Base-by-base conservation (phyloP, 2,797 vertebrate species). In the Phoeniculus purpureus region DNA sequence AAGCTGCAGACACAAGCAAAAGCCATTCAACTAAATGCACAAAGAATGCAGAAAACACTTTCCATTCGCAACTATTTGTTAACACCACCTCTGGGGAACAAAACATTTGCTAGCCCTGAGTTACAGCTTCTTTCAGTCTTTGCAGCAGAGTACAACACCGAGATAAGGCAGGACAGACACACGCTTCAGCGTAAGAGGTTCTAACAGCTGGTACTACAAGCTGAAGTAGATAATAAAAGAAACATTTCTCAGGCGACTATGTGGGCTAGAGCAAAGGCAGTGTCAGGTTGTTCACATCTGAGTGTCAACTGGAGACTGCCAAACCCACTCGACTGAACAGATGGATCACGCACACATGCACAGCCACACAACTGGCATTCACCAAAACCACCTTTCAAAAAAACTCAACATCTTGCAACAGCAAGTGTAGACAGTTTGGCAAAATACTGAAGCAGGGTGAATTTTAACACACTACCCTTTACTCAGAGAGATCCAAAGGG, bases 211-310 rank as follows among this genome's bases (percentile, higher is more conserved):
- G 60, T 62, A 56, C 83, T 79, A 90, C 70, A 81, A 67, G 76
- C 92, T 81, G 89, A 60, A 84, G 82, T 5, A 91, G 79, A 76
- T 73, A 91, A 87, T 37, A 72, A 59, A 64, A 84, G 74, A 45
- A 81, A 85, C 29, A 65, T 59, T 92, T 85, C 91, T 94, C 83
- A 74, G 92, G 91, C 91, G 78, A 77, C 10, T 81, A 89, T 32
- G 54, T 67, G 85, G 60, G 75, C 73, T 48, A 6, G 3, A 76
- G 74, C 47, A 82, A 64, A 90, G 55, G 56, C 60, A 70, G 64
- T 2, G 9, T 68, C 73, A 82, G 73, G 52, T 48, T 71, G 40
- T 56, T 84, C 40, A 47, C 68, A 76, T 62, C 55, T 71, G 68
- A 87, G 68, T n/a, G 34, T 45, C 79, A 95, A 29, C 61, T 4